Evolutionary conservation across 2,888 invertebrate species (phyloP), one percentile per base, ranked within the genome.

Genomic region (Lissonota sp.): DNA sequence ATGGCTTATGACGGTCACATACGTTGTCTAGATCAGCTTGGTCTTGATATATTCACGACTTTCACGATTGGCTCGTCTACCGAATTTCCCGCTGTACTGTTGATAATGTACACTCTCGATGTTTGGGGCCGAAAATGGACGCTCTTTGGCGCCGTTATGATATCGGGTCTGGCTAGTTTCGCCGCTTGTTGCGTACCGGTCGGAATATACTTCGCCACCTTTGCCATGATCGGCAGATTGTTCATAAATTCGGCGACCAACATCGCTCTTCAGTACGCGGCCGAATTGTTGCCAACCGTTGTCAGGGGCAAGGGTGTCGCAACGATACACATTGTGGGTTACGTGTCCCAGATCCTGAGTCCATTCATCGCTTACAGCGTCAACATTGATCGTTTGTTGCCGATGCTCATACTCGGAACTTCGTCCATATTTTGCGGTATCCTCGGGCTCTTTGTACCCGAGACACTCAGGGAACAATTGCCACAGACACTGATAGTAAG

Each of bases 321-420:
- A 0, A 93, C 97, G n/a, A 96, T 97, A 51, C 97, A 97, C 88
- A 96, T 97, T 51, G 96, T 96, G 95, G 97, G 97, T n/a, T 97
- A 97, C 85, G 96, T 96, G 0, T 96, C 97, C 0, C 95, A 96
- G 57, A 96, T 97, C 82, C 90, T 96, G 0, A 96, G 96, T 0
- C 97, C 97, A 0, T 97, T 97, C 88, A 95, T 97, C 1, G 97
- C 97, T 1, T 97, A 97, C 88, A 92, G 97, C 92, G 96, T 95
- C 7, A 95, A 95, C 83, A 91, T 96, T 53, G 95, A 95, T 40
- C 94, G 95, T 64, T 94, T 95, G 0, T 91, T 97, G 4, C 97
- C 97, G 0, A 94, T 97, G 10, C 93, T 97, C 6, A 95, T 97
- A 80, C 93, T 97, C 51, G 97, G 97, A 0, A 92, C 94, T 0